Evolutionary conservation across 2,888 invertebrate species (phyloP).

Genomic region (Scelioninae gen. 2): DNA sequence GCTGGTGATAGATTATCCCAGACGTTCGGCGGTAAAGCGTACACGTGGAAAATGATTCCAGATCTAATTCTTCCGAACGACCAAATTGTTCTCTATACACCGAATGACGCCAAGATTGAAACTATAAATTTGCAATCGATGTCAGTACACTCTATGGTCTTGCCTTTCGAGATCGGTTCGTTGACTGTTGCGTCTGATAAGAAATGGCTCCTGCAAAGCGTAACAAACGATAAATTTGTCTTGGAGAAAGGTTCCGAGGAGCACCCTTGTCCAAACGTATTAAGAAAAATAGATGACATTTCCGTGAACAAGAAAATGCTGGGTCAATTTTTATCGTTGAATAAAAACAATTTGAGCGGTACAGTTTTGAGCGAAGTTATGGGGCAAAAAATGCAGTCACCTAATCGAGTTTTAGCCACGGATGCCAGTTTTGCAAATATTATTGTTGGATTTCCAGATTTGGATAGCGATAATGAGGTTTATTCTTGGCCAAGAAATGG

Average conservation of each 20-base stretch:
- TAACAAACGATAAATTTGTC: constrained; percentile 64
- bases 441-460: constrained; percentile 76
- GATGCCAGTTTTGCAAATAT: constrained; percentile 74
- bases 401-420: constrained; percentile 75
- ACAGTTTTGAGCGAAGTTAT: constrained; percentile 72
- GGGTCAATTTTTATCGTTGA: constrained; percentile 61
- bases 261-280: constrained; percentile 69
- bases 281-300: constrained; percentile 66
- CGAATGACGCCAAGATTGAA: constrained; percentile 69
- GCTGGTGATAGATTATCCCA: constrained; percentile 68
- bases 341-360: constrained; percentile 58
- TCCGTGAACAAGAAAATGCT: constrained; percentile 44
- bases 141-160: constrained; percentile 67
- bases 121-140: constrained; percentile 69
- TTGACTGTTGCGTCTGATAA: constrained; percentile 67
- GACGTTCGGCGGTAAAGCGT: constrained; percentile 61
- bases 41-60: constrained; percentile 66
- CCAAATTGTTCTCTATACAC: constrained; percentile 66
- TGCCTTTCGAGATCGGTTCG: constrained; percentile 72
- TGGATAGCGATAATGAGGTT: constrained; percentile 72
- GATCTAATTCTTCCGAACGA: constrained; percentile 65
- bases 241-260: constrained; percentile 64
- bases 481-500: constrained; percentile 71
- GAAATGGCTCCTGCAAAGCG: constrained; percentile 73
- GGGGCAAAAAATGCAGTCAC: constrained; percentile 73